Evolutionary conservation across 2,888 invertebrate genomes (phyloP).

Genomic region (Ariolimax columbianus): DNA sequence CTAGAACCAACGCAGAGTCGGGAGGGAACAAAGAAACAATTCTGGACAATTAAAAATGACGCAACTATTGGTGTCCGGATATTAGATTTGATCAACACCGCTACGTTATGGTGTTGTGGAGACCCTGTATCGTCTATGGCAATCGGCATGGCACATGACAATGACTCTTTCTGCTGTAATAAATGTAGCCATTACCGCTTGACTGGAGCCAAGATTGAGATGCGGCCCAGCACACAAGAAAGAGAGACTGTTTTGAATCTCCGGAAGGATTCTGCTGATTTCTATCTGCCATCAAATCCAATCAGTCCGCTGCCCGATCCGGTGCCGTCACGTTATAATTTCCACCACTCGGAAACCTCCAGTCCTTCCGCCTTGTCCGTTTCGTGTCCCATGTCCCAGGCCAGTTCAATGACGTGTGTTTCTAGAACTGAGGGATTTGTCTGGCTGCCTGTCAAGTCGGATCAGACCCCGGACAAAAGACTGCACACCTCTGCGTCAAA

Average conservation of each 20-base stretch:
- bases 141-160: too few relatives aligned
- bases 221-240: background rate
- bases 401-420: slow-evolving; percentile 36
- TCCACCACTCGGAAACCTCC: slow-evolving; percentile 26
- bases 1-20: too few relatives aligned
- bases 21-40: too few relatives aligned
- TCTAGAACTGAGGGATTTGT: slow-evolving; percentile 38
- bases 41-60: too few relatives aligned
- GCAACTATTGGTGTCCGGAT: too few relatives aligned
- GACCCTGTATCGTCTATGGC: too few relatives aligned
- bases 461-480: slow-evolving; percentile 23
- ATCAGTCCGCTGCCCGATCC: background rate
- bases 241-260: background rate
- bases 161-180: too few relatives aligned
- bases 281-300: slow-evolving; percentile 39
- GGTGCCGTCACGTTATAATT: slow-evolving; percentile 35
- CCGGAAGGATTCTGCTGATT: slow-evolving; percentile 19
- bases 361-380: slow-evolving; percentile 40
- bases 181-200: too few relatives aligned
- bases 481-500: background rate
- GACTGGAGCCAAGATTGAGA: background rate
- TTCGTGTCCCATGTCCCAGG: slow-evolving; percentile 2
- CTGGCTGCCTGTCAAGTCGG: slow-evolving; percentile 37
- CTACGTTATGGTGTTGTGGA: too few relatives aligned
- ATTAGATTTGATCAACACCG: too few relatives aligned